phyloP scores from a whole-genome alignment of 2,113 vertebrate species.

The Colistium nudipinnis region DNA sequence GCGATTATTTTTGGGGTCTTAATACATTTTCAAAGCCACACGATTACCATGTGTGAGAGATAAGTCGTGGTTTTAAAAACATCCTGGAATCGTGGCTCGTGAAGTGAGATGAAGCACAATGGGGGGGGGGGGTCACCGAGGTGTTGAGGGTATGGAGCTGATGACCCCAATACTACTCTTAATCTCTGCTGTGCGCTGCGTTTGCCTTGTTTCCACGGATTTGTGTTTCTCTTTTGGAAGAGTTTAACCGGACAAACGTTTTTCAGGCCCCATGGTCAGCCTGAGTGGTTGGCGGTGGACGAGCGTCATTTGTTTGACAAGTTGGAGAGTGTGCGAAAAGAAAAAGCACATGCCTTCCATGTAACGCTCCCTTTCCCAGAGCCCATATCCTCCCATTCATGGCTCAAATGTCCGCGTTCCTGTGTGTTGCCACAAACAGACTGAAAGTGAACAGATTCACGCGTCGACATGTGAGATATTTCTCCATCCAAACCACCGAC shows the following conservation, averaged over 20 bases:
- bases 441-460: slow-evolving; percentile 8
- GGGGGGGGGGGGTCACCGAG: slow-evolving; percentile 6
- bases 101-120: slow-evolving; percentile 38
- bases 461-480: slow-evolving; percentile 12
- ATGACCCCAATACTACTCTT: slow-evolving; percentile 17
- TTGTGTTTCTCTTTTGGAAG: background rate
- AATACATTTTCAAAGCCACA: slow-evolving; percentile 17
- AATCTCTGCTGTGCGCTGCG: background rate
- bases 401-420: slow-evolving; percentile 30
- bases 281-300: slow-evolving; percentile 27
- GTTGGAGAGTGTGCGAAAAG: slow-evolving; percentile 67
- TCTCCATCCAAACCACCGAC: background rate
- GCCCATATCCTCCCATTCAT: slow-evolving; percentile 36
- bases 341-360: slow-evolving; percentile 62
- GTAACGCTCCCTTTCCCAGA: slow-evolving; percentile 40
- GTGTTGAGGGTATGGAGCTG: slow-evolving; percentile 13
- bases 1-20: slow-evolving; percentile 1
- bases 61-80: slow-evolving; percentile 19
- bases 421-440: slow-evolving; percentile 20
- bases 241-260: background rate
- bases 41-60: slow-evolving; percentile 20
- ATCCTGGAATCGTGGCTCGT: slow-evolving; percentile 18
- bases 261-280: background rate
- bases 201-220: background rate
- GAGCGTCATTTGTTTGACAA: slow-evolving; percentile 61